A percentile compares a stretch with the other conserved stretches of the same genome.
phyloP scores from a whole-genome alignment of 2,888 invertebrate genomes.

The Bombylius discolor region DNA sequence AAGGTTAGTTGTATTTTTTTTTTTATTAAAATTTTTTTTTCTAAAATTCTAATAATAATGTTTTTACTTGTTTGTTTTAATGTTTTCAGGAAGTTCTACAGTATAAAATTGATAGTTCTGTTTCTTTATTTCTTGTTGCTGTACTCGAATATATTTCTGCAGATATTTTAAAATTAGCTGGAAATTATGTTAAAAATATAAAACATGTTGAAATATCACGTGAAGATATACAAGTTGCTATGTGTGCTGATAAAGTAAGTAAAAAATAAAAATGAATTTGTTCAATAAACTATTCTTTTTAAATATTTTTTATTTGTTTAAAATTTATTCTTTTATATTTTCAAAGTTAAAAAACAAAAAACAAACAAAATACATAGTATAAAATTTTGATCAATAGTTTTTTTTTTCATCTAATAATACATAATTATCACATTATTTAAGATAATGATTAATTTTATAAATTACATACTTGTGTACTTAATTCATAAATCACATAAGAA shows the following conservation, averaged over 20 bases:
- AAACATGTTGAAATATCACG: slow-evolving; percentile 82
- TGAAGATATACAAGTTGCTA: slow-evolving; percentile 91
- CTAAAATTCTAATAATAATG: too few species aligned
- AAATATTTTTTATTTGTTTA: background rate
- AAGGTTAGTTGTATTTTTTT: slow-evolving; percentile 40
- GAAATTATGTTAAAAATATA: slow-evolving; percentile 95
- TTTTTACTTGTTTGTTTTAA: slow-evolving; percentile 4
- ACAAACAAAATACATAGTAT: too few species aligned
- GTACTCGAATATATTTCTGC: slow-evolving; percentile 91
- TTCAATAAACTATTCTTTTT: too few species aligned
- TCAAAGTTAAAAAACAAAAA: too few species aligned
- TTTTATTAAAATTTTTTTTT: too few species aligned
- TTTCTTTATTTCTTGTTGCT: slow-evolving; percentile 80
- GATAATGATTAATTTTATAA: too few species aligned
- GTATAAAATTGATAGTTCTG: slow-evolving; percentile 77
- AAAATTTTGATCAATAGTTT: too few species aligned
- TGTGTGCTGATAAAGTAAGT: slow-evolving; percentile 91
- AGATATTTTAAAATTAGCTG: slow-evolving; percentile 89
- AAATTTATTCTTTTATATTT: background rate
- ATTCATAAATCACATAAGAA: too few species aligned
- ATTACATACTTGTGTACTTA: too few species aligned
- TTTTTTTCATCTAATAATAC: too few species aligned
- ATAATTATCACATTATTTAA: too few species aligned
- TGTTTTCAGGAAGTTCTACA: slow-evolving; percentile 62
- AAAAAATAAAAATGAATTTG: background rate